Evolutionary conservation across 2,888 invertebrate genomes (phyloP).

Genomic region (Oligia strigilis): DNA sequence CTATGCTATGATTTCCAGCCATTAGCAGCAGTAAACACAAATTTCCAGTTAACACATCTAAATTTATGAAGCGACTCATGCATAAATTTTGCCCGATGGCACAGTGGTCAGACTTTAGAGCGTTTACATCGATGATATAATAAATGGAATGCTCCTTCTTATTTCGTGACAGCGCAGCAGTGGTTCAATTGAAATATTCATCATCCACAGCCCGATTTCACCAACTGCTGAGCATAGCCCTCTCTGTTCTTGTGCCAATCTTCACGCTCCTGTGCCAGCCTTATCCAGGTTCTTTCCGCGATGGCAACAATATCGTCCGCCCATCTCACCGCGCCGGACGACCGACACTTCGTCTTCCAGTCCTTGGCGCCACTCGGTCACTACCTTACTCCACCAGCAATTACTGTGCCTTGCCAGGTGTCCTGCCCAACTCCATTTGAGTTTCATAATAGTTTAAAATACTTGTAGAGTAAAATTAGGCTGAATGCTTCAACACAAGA

Average conservation of each 20-base stretch:
- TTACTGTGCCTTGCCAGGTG: too few relatives aligned
- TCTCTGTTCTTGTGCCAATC: too few relatives aligned
- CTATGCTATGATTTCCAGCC: conserved; percentile 52
- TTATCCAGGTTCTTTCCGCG: too few relatives aligned
- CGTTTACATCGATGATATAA: neutral
- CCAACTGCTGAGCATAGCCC: neutral
- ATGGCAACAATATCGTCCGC: too few relatives aligned
- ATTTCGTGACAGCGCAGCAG: neutral
- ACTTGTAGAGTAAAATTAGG: neutral
- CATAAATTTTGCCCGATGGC: conserved; percentile 50
- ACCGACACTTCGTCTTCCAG: too few relatives aligned
- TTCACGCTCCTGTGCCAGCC: too few relatives aligned
- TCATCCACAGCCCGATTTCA: neutral
- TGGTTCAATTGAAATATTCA: neutral
- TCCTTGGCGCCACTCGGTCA: too few relatives aligned
- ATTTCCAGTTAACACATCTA: conserved; percentile 63
- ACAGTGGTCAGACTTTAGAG: conserved; percentile 43
- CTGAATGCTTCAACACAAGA: neutral
- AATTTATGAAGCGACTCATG: conserved; percentile 64
- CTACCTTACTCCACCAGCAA: too few relatives aligned
- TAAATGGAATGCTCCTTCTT: conserved; percentile 17
- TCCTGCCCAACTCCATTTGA: too few relatives aligned
- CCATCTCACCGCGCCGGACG: too few relatives aligned
- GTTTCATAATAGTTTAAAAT: too few relatives aligned
- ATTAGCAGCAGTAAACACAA: conserved; percentile 60